A percentile compares a stretch with the other conserved stretches of the same genome.
Conservation (phyloP, 2,797 vertebrate species). For the Diplodus puntazzo region DNA sequence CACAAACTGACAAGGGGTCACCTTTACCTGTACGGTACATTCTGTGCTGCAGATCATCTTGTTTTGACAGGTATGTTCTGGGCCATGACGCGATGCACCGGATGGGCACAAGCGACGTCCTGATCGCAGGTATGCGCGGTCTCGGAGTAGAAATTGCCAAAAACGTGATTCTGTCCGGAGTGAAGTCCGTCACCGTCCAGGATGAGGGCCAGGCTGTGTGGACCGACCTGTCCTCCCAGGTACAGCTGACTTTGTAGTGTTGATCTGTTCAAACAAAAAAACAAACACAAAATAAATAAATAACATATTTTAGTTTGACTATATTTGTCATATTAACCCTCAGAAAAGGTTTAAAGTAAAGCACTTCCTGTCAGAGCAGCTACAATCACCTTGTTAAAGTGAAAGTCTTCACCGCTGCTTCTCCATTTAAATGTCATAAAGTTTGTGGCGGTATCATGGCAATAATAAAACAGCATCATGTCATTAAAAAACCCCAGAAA, state of each 20-base stretch:
- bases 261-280: background rate
- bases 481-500: background rate
- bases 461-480: background rate
- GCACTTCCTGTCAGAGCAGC: background rate
- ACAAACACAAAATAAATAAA: too few species aligned
- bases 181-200: slow-evolving; percentile 90
- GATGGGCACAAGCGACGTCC: slow-evolving; percentile 82
- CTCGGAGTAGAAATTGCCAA: slow-evolving; percentile 93
- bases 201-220: slow-evolving; percentile 80
- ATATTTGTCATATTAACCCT: background rate
- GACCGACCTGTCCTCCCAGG: slow-evolving; percentile 89
- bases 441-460: background rate
- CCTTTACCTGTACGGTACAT: rapidly evolving
- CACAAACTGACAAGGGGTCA: rapidly evolving
- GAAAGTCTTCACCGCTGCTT: background rate
- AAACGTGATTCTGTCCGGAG: slow-evolving; percentile 90
- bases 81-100: slow-evolving; percentile 85
- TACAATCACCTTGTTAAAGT: background rate
- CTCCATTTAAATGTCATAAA: background rate
- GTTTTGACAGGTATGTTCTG: slow-evolving; percentile 87
- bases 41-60: background rate
- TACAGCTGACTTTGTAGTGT: slow-evolving; percentile 48
- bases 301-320: background rate
- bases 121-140: slow-evolving; percentile 90
- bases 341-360: background rate